Base-by-base conservation (phyloP, 2,888 invertebrate species). In the Morpho helenor region DNA sequence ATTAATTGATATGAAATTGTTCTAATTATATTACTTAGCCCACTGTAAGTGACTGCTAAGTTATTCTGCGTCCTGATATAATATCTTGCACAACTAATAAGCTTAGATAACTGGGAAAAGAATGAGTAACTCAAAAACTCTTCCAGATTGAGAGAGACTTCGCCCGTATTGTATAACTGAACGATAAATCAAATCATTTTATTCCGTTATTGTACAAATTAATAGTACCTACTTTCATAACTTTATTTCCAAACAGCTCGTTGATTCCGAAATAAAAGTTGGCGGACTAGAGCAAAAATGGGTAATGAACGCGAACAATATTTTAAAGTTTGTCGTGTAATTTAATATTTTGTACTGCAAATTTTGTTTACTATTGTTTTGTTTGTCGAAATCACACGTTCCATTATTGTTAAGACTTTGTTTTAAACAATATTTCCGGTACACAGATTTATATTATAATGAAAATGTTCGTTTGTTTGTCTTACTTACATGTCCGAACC, bases 161-260 rank as follows among this genome's bases (percentile, higher is more conserved):
- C 31, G 3, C 5, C 31, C 31, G 31, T 5, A 31, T 31, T 31
- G 31, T 31, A 31, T 31, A 5, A 31, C 31, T 31, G 31, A 31
- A 31, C 31, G 31, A 31, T 31, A 31, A 31, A 31, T 31, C 31
- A 31, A 31, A 31, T 31, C 31, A 31, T 31, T 40, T 46, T 45
- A 23, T 51, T 46, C 42, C 39, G 31, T 53, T 53, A 49, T 57
- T 52, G 57, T 52, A 57, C 44, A 53, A 52, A 57, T 57, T 45
- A 31, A 52, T n/a, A 44, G 49, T 52, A 52, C 52, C 41, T 57
- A 52, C 49, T 57, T 52, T 52, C 44, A 31, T 41, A 52, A 57
- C 48, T 57, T 31, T 57, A 49, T 45, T 52, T 57, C 10, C 57
- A 52, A 49, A n/a, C 8, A 22, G 41, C 49, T 53, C 57, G 52